These are phyloP conservation scores for Neoniphon sammara DNA, from an alignment of 2,797 vertebrate species.

Conservation along the genomic window DNA sequence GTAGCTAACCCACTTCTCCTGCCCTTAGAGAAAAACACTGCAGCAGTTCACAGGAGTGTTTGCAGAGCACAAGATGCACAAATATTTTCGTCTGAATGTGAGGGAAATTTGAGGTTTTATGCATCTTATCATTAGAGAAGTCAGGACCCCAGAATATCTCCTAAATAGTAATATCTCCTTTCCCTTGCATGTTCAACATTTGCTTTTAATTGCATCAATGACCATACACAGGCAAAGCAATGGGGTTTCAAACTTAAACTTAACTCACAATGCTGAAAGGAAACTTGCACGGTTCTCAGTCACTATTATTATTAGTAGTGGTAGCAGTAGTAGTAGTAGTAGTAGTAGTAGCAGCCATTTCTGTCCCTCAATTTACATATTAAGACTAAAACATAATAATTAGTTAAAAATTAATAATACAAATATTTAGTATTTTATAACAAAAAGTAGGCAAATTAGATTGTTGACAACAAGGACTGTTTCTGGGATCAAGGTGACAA, in stretches of 20 bases:
- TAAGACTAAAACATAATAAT: slow-evolving; percentile 6
- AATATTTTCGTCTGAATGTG: slow-evolving; percentile 59
- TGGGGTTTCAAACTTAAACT: slow-evolving; percentile 43
- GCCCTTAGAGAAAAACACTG: slow-evolving; percentile 28
- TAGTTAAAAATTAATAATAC: background rate
- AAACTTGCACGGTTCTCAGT: slow-evolving; percentile 15
- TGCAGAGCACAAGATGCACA: slow-evolving; percentile 47
- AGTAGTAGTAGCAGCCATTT: background rate
- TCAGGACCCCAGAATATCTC: slow-evolving; percentile 45
- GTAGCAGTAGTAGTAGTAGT: too few relatives aligned
- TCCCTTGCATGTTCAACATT: slow-evolving; percentile 41
- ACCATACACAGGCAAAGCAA: slow-evolving; percentile 35
- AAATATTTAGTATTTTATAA: slow-evolving; percentile 5
- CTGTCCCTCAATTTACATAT: slow-evolving; percentile 22
- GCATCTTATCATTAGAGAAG: slow-evolving; percentile 65
- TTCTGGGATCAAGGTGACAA: background rate
- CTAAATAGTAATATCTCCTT: slow-evolving; percentile 24
- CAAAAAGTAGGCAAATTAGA: background rate
- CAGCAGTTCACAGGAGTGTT: slow-evolving; percentile 36
- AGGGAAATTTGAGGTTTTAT: slow-evolving; percentile 70
- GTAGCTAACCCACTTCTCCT: slow-evolving; percentile 60
- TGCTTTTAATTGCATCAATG: slow-evolving; percentile 41
- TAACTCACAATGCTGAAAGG: slow-evolving; percentile 34
- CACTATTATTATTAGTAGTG: background rate
- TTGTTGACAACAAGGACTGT: background rate